Conservation (phyloP, 2,888 invertebrate genomes). For the Acleris cristana region DNA sequence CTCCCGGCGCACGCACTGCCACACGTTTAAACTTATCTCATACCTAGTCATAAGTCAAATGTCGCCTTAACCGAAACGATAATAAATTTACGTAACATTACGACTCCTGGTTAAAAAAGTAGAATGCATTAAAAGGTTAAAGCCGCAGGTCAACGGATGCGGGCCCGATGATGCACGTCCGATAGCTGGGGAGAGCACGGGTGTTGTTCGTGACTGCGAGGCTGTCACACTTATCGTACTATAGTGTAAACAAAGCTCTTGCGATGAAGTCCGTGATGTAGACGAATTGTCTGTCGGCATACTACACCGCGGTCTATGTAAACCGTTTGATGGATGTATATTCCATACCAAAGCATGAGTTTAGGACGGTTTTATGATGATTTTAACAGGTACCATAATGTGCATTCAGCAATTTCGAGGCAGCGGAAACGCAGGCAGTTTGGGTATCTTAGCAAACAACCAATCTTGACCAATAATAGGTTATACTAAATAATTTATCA, state of each 20-base stretch:
- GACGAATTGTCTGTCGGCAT: not conserved
- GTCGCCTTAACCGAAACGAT: constrained; percentile 33
- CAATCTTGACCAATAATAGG: not conserved
- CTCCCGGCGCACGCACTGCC: constrained; percentile 28
- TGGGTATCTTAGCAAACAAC: constrained; percentile 12
- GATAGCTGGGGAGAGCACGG: constrained; percentile 54
- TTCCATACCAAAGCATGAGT: no score
- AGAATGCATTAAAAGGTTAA: constrained; percentile 20
- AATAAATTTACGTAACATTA: not conserved
- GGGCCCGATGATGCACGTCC: constrained; percentile 48
- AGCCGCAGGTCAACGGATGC: constrained; percentile 47
- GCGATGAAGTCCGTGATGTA: constrained; percentile 23
- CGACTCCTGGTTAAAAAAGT: not conserved
- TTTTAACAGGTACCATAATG: not conserved
- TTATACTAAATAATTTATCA: constrained; percentile 16
- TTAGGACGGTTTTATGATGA: not conserved
- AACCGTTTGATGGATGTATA: not conserved
- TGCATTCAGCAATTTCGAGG: not conserved
- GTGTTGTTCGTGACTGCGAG: constrained; percentile 53
- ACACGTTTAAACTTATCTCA: constrained; percentile 45
- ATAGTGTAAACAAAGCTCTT: constrained; percentile 52
- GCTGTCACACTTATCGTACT: constrained; percentile 56
- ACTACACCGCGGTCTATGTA: not conserved
- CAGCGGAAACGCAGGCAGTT: constrained; percentile 25
- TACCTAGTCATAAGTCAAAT: constrained; percentile 46